Base-by-base conservation (phyloP, 2,113 vertebrate genomes). In the Phasianus colchicus region DNA sequence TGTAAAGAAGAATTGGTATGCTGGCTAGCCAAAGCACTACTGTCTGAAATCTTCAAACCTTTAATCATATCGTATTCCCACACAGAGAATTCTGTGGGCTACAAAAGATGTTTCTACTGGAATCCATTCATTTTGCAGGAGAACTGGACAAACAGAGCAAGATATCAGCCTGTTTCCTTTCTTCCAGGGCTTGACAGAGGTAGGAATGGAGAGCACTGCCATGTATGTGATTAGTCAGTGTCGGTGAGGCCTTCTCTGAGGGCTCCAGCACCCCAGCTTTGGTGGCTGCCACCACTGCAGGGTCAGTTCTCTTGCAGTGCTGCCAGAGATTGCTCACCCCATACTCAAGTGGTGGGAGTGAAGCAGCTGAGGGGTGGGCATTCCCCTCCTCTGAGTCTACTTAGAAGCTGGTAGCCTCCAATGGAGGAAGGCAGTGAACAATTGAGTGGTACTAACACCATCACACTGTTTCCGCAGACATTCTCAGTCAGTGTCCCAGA, bases 21-120 rank as follows among this genome's bases (percentile, higher is more conserved):
- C 29, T 64, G 34, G 66, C 29, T 57, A 91, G 70, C 63, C 91
- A 92, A 89, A 80, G 58, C 40, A 58, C 36, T 65, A 24, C 43
- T 34, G 16, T 72, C 73, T 89, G 54, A 94, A 47, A 85, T 47
- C 71, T 79, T 91, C 77, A 79, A 82, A 69, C 71, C 27, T 87
- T 86, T 92, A 87, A 95, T 73, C 43, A 85, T 24, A 76, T 2
- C 4, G 17, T 82, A 30, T 75, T 61, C 48, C 70, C 71, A 82
- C 10, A 79, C 14, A 67, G 34, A 52, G 32, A 86, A 71, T 50
- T 82, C 30, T 11, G 18, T 76, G 71, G 48, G 40, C 36, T 88
- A 61, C 43, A 57, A 30, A 86, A 84, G 36, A 70, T 12, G 20
- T 30, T 69, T 60, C 48, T 40, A 14, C n/a, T 48, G 61, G 43